Evolutionary conservation across 2,797 vertebrate species (phyloP).

Genomic region (Galagoides demidoff): DNA sequence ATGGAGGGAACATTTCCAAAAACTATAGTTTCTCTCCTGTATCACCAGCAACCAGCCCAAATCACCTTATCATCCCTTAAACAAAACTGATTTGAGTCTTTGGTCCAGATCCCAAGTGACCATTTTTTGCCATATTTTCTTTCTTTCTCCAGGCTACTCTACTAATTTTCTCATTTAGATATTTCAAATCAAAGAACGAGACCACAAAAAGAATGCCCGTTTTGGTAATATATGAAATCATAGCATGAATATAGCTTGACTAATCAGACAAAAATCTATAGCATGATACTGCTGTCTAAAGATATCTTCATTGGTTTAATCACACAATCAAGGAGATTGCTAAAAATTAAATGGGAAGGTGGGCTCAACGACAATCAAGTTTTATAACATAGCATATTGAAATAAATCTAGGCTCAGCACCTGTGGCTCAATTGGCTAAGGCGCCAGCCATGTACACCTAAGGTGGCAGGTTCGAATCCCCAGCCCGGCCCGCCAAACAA

Average conservation of each 20-base stretch:
- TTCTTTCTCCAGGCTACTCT: not conserved
- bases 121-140: not conserved
- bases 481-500: no score
- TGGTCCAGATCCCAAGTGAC: not conserved
- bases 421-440: no score
- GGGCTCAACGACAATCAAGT: conserved; percentile 55
- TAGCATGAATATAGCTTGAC: not conserved
- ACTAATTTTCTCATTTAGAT: not conserved
- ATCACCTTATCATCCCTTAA: not conserved
- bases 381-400: conserved; percentile 48
- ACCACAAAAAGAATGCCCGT: not conserved
- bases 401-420: conserved; percentile 72
- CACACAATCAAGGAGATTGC: conserved; percentile 16
- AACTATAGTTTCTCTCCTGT: not conserved
- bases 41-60: not conserved
- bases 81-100: not conserved
- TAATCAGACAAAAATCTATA: conserved; percentile 20
- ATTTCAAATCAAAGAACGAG: not conserved
- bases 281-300: not conserved
- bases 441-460: no score
- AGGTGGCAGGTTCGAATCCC: no score
- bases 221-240: not conserved
- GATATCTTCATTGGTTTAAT: conserved; percentile 50
- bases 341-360: conserved; percentile 62
- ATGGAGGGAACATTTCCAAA: not conserved